Percentiles rank a stretch among this genome's conserved stretches.
phyloP scores from a whole-genome alignment of 1,140 invertebrate species.

The Goniozus legneri region DNA sequence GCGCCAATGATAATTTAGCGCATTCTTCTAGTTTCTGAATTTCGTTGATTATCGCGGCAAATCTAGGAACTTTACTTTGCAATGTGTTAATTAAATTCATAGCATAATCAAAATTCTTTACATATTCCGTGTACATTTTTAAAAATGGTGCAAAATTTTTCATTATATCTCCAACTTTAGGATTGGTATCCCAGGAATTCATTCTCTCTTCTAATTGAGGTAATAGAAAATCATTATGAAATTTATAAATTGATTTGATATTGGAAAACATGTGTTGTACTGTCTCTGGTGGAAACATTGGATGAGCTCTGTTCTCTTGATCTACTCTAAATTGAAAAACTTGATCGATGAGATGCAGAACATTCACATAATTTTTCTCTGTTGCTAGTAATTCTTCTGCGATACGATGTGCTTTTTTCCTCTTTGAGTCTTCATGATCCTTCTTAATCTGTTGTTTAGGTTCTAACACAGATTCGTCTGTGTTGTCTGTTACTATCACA shows the following conservation, averaged over 20 bases:
- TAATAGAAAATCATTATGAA: constrained; percentile 66
- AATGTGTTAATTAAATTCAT: constrained; percentile 62
- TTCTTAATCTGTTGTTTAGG: constrained; percentile 22
- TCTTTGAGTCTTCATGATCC: constrained; percentile 32
- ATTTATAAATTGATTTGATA: constrained; percentile 58
- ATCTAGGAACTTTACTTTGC: constrained; percentile 60
- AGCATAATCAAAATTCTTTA: constrained; percentile 67
- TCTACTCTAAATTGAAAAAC: constrained; percentile 60
- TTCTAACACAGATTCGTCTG: constrained; percentile 21
- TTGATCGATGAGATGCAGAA: constrained; percentile 66
- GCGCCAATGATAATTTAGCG: constrained; percentile 62
- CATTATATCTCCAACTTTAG: constrained; percentile 71
- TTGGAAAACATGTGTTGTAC: constrained; percentile 51
- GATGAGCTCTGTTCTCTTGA: constrained; percentile 54
- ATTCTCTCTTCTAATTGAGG: constrained; percentile 64
- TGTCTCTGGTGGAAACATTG: constrained; percentile 49
- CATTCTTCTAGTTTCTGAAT: constrained; percentile 67
- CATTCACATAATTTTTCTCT: constrained; percentile 68
- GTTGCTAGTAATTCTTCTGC: constrained; percentile 69
- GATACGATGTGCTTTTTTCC: constrained; percentile 56
- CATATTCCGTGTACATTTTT: constrained; percentile 71
- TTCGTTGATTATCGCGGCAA: constrained; percentile 61
- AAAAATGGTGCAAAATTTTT: constrained; percentile 74
- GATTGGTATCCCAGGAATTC: constrained; percentile 59
- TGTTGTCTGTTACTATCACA: constrained; percentile 27